Base-by-base conservation (phyloP, 2,888 invertebrate species). In the Tiliacea aurago region DNA sequence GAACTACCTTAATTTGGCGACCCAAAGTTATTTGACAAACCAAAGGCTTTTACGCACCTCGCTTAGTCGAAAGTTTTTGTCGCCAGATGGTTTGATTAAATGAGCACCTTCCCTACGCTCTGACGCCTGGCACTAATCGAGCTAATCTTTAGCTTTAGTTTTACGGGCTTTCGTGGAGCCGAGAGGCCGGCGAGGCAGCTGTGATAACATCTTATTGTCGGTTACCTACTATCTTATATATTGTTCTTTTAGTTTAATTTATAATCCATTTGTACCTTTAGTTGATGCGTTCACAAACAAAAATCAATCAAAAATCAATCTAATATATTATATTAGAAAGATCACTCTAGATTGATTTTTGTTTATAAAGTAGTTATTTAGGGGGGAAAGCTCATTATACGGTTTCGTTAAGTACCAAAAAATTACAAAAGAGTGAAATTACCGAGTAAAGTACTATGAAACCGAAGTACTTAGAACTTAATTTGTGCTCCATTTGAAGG, bases 401-500 rank as follows among this genome's bases (percentile, higher is more conserved):
- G 4, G 37, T 37, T 37, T 37, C 3, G 4, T 41, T 28, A 3
- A 13, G 45, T 47, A 63, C n/a, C 51, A 51, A n/a, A 28, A 51
- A 53, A 37, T n/a, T 18, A 28, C 28, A 43, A 51, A 37, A 55
- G 13, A 69, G 11, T 28, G n/a, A 53, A 18, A 37, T n/a, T 45
- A 51, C 37, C 37, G 51, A 45, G 23, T n/a, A 20, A n/a, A 63
- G 28, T 51, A 63, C 41, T 37, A 41, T 41, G 68, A 49, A 49
- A 28, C 28, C 49, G 15, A 28, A 28, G 28, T 45, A 63, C 5
- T 1, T 23, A 37, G 37, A 76, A 47, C 33, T 20, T 70, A 51
- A 66, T 47, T 41, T 78, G 58, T 59, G 43, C 49, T 63, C 58
- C 53, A 49, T 62, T 80, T 66, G 53, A 51, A 70, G 51, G 55